phyloP scores from a whole-genome alignment of 2,797 vertebrate genomes.

The Sebastes iracundus region DNA sequence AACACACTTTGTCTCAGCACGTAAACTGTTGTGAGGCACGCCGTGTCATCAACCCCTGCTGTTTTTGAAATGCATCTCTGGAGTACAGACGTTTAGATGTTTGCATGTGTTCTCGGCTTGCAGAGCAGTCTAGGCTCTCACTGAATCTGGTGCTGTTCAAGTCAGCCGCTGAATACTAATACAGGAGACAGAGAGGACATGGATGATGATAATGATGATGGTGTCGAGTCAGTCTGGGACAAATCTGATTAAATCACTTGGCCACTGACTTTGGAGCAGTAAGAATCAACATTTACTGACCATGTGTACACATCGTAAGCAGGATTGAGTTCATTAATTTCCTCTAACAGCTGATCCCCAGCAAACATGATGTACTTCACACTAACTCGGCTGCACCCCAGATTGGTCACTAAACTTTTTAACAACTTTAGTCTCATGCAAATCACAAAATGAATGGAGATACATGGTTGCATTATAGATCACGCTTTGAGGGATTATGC shows the following conservation, averaged over 20 bases:
- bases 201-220: not conserved
- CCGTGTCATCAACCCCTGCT: not conserved
- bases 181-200: not conserved
- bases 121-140: not conserved
- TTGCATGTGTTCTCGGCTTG: not conserved
- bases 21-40: not conserved
- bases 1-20: conserved; percentile 1
- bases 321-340: not conserved
- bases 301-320: not conserved
- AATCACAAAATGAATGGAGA: no score
- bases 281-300: conserved; percentile 8
- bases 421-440: not conserved
- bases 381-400: not conserved
- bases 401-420: not conserved
- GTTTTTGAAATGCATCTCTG: conserved; percentile 1
- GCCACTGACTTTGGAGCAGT: not conserved
- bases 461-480: not conserved
- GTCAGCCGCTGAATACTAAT: not conserved
- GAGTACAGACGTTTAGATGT: not conserved
- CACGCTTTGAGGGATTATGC: not conserved
- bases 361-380: not conserved
- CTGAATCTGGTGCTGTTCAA: not conserved
- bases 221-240: not conserved
- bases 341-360: conserved; percentile 7
- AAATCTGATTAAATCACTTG: conserved; percentile 8